Evolutionary conservation across 2,113 vertebrate genomes (phyloP), one percentile per base, ranked within the genome.

Genomic region (Xiphophorus couchianus): DNA sequence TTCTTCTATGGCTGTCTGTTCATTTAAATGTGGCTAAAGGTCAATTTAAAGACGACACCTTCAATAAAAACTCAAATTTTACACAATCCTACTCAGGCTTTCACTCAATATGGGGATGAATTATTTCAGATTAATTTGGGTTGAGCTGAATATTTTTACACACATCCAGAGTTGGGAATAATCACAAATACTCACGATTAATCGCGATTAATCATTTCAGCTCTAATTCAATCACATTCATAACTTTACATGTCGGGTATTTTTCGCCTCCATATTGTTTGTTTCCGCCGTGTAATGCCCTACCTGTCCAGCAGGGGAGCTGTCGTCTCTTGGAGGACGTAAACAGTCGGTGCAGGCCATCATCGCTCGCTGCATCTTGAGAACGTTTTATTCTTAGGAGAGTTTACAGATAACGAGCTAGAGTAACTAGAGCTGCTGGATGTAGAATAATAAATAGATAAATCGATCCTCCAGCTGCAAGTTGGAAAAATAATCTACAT

Each of bases 261-360:
- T 48, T 48, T 48, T 48, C 22, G 25, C 25, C 51, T 54, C 51
- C 51, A n/a, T 10, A 22, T n/a, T 25, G 27, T 29, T 27, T 9
- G 22, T 37, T 27, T 9, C 39, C 0, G 5, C 11, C 0, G 31
- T 68, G 70, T 33, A 33, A 8, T 65, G 15, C 68, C 66, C 25
- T 81, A 91, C 89, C 87, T 87, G 84, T 82, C 86, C 90, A 80
- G 71, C 60, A 27, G 86, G 61, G 76, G 83, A 58, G 76, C 76
- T 74, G 83, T 39, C 39, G 1, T 82, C 77, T 37, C 54, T 82
- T n/a, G 66, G 48, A 3, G 81, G 71, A 76, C 33, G 48, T 63
- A 90, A 61, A 71, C 84, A 88, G 35, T 77, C 44, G 5, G 33
- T 65, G 42, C 76, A 78, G 0, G 81, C 15, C 76, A 72, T 82